phyloP scores from a whole-genome alignment of 2,113 vertebrate genomes.

The Pygoscelis adeliae region DNA sequence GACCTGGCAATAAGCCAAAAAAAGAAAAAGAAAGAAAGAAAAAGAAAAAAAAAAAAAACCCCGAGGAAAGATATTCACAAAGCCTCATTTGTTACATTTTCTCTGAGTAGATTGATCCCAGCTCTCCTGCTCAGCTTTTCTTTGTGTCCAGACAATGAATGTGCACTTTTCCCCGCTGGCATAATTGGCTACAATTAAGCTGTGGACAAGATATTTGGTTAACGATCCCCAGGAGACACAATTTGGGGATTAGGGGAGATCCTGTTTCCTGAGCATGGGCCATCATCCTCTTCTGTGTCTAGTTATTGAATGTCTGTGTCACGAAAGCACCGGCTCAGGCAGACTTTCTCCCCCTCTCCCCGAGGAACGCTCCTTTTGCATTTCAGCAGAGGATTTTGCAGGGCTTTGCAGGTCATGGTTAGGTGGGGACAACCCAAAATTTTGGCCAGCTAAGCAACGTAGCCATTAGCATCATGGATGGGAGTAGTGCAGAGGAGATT shows the following conservation, averaged over 20 bases:
- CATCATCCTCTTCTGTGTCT: not conserved
- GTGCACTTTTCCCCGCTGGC: not conserved
- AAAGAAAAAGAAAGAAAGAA: too few relatives aligned
- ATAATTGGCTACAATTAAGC: conserved; percentile 15
- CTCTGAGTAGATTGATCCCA: not conserved
- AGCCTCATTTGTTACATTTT: not conserved
- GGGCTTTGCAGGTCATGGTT: not conserved
- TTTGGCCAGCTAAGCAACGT: not conserved
- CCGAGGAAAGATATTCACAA: not conserved
- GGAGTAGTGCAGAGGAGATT: not conserved
- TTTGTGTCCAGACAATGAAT: conserved; percentile 4
- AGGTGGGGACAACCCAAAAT: not conserved
- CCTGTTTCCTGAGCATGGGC: not conserved
- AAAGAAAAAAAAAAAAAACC: not conserved
- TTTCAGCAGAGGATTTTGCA: not conserved
- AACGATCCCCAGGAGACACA: conserved; percentile 11
- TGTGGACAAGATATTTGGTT: conserved; percentile 23
- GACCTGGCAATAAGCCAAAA: not conserved
- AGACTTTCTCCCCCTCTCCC: too few relatives aligned
- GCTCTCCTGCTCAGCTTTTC: not conserved
- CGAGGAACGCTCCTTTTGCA: fast-evolving
- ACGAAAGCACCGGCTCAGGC: not conserved
- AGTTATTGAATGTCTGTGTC: not conserved
- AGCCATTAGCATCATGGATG: not conserved
- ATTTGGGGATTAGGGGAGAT: conserved; percentile 16